Evolutionary conservation across 2,888 invertebrate species (phyloP).

Genomic region (Mayetiola destructor): DNA sequence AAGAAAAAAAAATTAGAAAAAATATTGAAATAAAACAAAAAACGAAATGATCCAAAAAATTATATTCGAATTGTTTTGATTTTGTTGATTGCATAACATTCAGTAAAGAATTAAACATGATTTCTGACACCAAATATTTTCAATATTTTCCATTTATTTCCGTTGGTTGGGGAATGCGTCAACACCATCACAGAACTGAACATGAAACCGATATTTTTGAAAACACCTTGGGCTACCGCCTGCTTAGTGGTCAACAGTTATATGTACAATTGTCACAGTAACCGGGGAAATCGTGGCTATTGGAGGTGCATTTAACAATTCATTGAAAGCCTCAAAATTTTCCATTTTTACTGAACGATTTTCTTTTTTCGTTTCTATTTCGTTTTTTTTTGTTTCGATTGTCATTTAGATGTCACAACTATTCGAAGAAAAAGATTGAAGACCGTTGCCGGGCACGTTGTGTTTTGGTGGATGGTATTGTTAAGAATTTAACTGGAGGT

Average conservation of each 20-base stretch:
- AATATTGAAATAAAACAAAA: neutral
- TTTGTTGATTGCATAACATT: too few relatives aligned
- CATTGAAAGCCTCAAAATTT: neutral
- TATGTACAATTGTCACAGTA: slow-evolving; percentile 35
- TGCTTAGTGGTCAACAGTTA: slow-evolving; percentile 32
- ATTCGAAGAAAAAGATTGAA: slow-evolving; percentile 31
- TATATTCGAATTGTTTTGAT: too few relatives aligned
- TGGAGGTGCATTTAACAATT: slow-evolving; percentile 23
- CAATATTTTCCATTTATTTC: too few relatives aligned
- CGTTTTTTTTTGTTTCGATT: too few relatives aligned
- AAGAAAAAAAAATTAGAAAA: neutral
- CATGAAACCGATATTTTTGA: slow-evolving; percentile 28
- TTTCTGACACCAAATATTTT: too few relatives aligned
- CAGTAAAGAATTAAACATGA: too few relatives aligned
- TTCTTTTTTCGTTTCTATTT: too few relatives aligned
- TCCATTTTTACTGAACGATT: neutral
- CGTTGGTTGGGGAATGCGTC: too few relatives aligned
- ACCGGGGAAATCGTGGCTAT: slow-evolving; percentile 34
- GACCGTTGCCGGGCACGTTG: slow-evolving; percentile 34
- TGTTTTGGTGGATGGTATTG: slow-evolving; percentile 31
- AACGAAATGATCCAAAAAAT: too few relatives aligned
- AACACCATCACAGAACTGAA: slow-evolving; percentile 3
- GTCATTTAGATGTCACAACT: slow-evolving; percentile 32
- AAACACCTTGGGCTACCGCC: slow-evolving; percentile 35
- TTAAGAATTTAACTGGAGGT: slow-evolving; percentile 32